phyloP scores from a whole-genome alignment of 2,797 vertebrate species.

The Mionectes olivaceus region DNA sequence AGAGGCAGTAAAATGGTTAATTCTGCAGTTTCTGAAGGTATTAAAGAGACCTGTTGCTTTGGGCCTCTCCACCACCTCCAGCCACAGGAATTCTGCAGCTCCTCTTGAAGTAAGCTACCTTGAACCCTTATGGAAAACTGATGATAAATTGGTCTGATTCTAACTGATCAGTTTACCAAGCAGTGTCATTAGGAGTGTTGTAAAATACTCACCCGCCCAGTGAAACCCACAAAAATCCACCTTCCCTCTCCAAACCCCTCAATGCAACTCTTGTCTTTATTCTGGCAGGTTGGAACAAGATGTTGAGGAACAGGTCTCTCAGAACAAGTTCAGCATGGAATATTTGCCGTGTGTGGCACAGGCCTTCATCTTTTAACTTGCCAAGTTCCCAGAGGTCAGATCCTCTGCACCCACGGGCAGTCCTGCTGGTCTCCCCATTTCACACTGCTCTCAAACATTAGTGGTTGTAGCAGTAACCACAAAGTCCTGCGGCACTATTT shows the following conservation, averaged over 20 bases:
- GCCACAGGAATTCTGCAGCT: background rate
- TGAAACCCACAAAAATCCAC: background rate
- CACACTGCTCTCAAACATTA: rapidly evolving
- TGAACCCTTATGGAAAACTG: background rate
- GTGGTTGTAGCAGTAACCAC: background rate
- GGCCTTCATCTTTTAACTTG: background rate
- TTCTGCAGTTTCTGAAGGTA: background rate
- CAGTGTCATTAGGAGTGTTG: background rate
- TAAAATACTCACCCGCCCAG: background rate
- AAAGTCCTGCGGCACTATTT: background rate
- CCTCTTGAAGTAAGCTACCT: background rate
- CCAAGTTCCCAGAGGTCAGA: background rate
- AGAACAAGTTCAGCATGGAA: background rate
- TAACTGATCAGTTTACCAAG: background rate
- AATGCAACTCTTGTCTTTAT: background rate
- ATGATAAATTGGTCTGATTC: background rate
- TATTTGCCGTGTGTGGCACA: background rate
- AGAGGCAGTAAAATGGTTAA: background rate
- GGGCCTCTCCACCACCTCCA: background rate
- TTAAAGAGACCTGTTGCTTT: background rate
- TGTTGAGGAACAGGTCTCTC: background rate
- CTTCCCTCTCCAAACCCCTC: background rate
- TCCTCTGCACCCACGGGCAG: background rate
- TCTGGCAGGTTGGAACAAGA: background rate
- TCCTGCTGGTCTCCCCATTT: background rate